A percentile compares a stretch with the other conserved stretches of the same genome.
These are phyloP conservation scores for Hydrotaea diabolus DNA, from an alignment of 2,888 invertebrate genomes.

Conservation along the genomic window DNA sequence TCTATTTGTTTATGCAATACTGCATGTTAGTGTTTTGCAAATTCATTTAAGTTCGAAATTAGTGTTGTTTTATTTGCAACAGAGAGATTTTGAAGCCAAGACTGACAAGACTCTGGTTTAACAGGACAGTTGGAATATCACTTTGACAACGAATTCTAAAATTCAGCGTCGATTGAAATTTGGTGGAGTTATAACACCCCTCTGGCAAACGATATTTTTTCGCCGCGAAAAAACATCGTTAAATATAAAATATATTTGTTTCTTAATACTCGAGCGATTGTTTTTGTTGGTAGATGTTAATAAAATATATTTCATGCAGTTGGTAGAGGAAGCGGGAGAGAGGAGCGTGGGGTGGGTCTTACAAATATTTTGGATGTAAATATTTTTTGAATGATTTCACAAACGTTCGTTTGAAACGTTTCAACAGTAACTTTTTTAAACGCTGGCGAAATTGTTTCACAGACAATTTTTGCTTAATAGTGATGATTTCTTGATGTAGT, in stretches of 20 bases:
- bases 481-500: conserved; percentile 70
- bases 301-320: background rate
- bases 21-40: background rate
- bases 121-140: background rate
- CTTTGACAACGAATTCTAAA: background rate
- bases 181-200: background rate
- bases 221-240: too few species aligned
- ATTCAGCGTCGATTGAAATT: background rate
- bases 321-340: background rate
- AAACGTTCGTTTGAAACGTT: conserved; percentile 60
- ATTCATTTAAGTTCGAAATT: background rate
- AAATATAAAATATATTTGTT: background rate
- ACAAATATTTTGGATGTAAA: conserved; percentile 33
- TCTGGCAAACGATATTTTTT: too few species aligned
- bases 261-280: background rate
- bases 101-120: too few species aligned
- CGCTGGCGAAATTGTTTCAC: conserved; percentile 70
- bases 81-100: background rate
- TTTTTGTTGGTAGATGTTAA: background rate
- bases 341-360: background rate
- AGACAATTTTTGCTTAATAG: conserved; percentile 72
- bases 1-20: background rate
- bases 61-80: background rate
- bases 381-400: conserved; percentile 42
- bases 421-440: conserved; percentile 62